phyloP scores from a whole-genome alignment of 1,140 invertebrate genomes.

The Thaumetopoea pityocampa region DNA sequence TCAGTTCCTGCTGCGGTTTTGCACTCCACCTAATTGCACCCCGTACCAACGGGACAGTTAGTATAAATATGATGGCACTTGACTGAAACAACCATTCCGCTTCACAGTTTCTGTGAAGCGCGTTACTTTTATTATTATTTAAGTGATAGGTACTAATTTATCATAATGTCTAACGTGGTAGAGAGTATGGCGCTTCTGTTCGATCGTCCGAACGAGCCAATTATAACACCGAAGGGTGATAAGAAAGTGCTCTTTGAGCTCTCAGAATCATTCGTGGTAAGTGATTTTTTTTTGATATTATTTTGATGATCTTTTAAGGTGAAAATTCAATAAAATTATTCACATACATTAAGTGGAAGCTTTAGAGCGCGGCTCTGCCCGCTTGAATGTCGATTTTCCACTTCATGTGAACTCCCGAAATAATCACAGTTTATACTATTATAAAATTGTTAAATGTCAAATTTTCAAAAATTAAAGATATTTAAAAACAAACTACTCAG shows the following conservation, averaged over 20 bases:
- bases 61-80: no score
- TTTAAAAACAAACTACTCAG: no score
- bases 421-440: no score
- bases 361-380: no score
- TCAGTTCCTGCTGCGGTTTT: no score
- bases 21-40: slow-evolving; percentile 35
- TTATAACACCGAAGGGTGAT: slow-evolving; percentile 67
- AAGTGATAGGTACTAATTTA: slow-evolving; percentile 19
- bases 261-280: slow-evolving; percentile 56
- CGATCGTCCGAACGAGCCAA: slow-evolving; percentile 64
- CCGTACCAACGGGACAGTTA: slow-evolving; percentile 13
- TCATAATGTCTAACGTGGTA: slow-evolving; percentile 35
- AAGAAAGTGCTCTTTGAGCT: slow-evolving; percentile 55
- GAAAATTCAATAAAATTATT: no score
- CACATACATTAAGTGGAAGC: no score
- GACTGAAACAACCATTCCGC: slow-evolving; percentile 24
- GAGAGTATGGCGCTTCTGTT: slow-evolving; percentile 56
- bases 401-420: no score
- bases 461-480: no score
- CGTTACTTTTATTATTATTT: slow-evolving; percentile 12
- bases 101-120: slow-evolving; percentile 62
- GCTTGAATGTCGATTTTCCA: no score
- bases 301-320: no score
- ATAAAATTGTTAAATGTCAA: no score
- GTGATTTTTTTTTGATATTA: slow-evolving; percentile 20